Evolutionary conservation across 1,140 invertebrate species (phyloP), one percentile per base, ranked within the genome.

Genomic region (Ruditapes philippinarum): DNA sequence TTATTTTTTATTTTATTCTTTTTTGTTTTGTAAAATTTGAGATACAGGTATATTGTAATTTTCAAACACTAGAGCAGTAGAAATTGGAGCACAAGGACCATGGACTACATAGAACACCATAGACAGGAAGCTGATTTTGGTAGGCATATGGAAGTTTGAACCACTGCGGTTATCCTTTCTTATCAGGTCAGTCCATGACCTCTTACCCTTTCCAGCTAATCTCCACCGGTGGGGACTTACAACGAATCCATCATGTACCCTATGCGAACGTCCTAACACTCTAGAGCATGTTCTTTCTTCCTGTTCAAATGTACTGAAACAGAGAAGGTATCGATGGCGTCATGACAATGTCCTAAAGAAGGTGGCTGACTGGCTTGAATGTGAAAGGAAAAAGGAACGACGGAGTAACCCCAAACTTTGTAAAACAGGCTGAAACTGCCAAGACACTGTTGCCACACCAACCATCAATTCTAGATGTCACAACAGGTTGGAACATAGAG

Each of bases 61-160:
- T n/a, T n/a, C n/a, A n/a, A n/a, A n/a, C n/a, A 49, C 85, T 9
- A 80, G 70, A 51, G 60, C 57, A 38, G 76, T 88, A n/a, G 73
- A 84, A 51, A 70, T 84, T 60, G 81, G 81, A 84, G 81, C 82
- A 38, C 65, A 85, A 22, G 82, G 40, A 85, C n/a, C 82, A 85
- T 85, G 82, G 82, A 70, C 82, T 45, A 73, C 70, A 33, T 88
- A 45, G 76, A 70, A 88, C 33, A 54, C 73, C 65, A 31, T 28
- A 73, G 76, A 74, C 45, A 68, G 65, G 40, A 85, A 85, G 82
- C 28, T 85, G 82, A 85, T 49, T 62, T 84, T 33, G 60, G 81
- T 28, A 42, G 81, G 70, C 81, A 84, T 70, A 60, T 84, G 81
- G 81, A 85, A 85, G 65, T 81, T 62, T 25, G 62, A 85, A 38